phyloP scores from a whole-genome alignment of 30 jellyfish, hydroid and myxozoan species.

The Pseudorhiza aurosa region DNA sequence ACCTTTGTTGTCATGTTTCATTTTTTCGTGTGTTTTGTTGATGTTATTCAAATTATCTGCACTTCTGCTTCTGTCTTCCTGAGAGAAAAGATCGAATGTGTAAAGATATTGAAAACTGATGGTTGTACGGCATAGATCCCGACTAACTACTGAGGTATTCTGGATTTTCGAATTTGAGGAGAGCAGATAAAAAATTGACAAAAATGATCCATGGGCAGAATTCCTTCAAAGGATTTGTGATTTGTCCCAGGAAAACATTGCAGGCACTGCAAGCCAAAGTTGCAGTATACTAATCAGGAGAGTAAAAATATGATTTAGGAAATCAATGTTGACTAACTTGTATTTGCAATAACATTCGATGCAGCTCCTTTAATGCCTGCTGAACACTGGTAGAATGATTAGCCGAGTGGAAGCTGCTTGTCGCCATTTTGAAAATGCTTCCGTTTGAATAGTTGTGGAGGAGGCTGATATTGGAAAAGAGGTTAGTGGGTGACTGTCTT shows the following conservation, averaged over 20 bases:
- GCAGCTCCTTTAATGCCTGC: constrained; percentile 64
- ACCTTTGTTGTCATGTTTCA: constrained; percentile 92
- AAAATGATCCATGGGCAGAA: too few species aligned
- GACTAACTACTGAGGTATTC: background rate
- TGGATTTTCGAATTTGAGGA: too few species aligned
- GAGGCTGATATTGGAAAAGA: background rate
- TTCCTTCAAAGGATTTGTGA: too few species aligned
- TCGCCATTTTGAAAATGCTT: constrained; percentile 34
- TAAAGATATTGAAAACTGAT: too few species aligned
- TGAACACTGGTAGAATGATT: constrained; percentile 20
- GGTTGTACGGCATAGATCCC: too few species aligned
- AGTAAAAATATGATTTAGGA: too few species aligned
- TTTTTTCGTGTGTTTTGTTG: constrained; percentile 94
- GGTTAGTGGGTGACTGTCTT: background rate
- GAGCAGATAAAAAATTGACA: background rate
- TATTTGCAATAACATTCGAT: constrained; percentile 50
- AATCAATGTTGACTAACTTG: constrained; percentile 19
- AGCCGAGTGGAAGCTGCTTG: constrained; percentile 24
- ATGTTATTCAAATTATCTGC: constrained; percentile 86
- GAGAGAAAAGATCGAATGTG: too few species aligned
- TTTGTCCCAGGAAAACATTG: too few species aligned
- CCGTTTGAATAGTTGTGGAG: background rate
- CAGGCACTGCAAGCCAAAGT: too few species aligned
- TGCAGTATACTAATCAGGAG: too few species aligned
- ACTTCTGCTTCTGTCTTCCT: constrained; percentile 94